Evolutionary conservation across 2,113 vertebrate species (phyloP).

Genomic region (Chlamydotis undulata): DNA sequence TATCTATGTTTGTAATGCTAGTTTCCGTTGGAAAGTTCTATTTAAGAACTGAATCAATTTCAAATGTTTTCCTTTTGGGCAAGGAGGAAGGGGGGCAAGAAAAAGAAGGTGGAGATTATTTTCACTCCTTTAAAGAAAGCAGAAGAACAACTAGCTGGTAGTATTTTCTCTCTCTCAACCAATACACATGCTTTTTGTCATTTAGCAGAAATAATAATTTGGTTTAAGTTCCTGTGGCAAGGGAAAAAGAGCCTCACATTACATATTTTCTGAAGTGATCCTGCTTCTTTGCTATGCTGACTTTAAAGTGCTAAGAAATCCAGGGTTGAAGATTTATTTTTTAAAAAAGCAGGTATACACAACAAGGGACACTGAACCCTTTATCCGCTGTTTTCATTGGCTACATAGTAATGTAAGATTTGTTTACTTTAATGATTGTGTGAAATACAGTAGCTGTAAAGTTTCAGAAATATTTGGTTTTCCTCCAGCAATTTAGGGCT

Average conservation of each 20-base stretch:
- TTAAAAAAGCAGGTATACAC: slow-evolving; percentile 50
- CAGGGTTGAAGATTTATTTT: slow-evolving; percentile 49
- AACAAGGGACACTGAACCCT: slow-evolving; percentile 76
- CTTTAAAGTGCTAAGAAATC: slow-evolving; percentile 43
- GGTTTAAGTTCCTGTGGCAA: slow-evolving; percentile 36
- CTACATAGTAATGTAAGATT: slow-evolving; percentile 66
- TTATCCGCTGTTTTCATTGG: slow-evolving; percentile 73
- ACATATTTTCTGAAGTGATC: slow-evolving; percentile 60
- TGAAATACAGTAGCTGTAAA: slow-evolving; percentile 75
- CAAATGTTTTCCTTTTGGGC: slow-evolving; percentile 58
- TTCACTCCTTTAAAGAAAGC: slow-evolving; percentile 17
- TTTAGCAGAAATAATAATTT: slow-evolving; percentile 24
- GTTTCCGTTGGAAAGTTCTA: slow-evolving; percentile 69
- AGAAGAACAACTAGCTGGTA: slow-evolving; percentile 24
- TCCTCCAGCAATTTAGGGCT: slow-evolving; percentile 67
- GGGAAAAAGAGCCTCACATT: slow-evolving; percentile 22
- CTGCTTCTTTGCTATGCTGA: slow-evolving; percentile 28
- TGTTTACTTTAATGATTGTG: slow-evolving; percentile 76
- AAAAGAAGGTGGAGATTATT: slow-evolving; percentile 44
- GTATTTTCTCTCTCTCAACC: background rate
- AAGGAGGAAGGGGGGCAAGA: background rate
- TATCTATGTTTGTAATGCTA: slow-evolving; percentile 65
- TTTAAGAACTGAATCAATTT: slow-evolving; percentile 66
- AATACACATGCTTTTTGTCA: slow-evolving; percentile 45
- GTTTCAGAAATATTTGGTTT: slow-evolving; percentile 74